These are phyloP conservation scores for Drosophila mojavensis DNA, from an alignment of 1,140 invertebrate genomes.

Conservation along the genomic window DNA sequence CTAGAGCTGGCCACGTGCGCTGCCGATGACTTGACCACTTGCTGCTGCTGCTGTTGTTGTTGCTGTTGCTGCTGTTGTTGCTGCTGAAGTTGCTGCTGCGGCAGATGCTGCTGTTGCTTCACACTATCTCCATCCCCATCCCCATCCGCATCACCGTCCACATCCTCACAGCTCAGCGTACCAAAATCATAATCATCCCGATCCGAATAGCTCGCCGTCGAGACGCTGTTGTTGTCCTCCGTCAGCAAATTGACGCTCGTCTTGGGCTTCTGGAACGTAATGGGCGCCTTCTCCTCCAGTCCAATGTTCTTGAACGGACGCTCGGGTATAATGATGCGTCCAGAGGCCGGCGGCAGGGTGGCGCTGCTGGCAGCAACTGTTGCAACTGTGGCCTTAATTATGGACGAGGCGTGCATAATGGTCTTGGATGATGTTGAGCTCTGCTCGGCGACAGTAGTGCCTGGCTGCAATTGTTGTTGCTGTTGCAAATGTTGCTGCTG, in stretches of 20 bases:
- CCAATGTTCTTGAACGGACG: conserved; percentile 82
- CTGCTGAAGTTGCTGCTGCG: background rate
- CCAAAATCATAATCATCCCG: conserved; percentile 83
- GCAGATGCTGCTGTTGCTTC: background rate
- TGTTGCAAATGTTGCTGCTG: conserved; percentile 2
- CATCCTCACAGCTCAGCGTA: conserved; percentile 78
- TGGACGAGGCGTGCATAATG: conserved; percentile 84
- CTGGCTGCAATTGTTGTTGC: conserved; percentile 7
- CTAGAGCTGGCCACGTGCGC: background rate
- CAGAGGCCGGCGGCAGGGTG: conserved; percentile 47
- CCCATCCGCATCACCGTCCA: conserved; percentile 25
- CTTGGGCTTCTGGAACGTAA: conserved; percentile 80
- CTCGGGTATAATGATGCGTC: conserved; percentile 75
- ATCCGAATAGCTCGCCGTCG: conserved; percentile 80
- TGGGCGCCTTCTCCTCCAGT: conserved; percentile 76
- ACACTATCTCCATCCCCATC: conserved; percentile 18
- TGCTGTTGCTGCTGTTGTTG: conserved; percentile 1
- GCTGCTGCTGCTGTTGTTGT: background rate
- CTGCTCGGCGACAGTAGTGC: conserved; percentile 45
- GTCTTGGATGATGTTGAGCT: conserved; percentile 82
- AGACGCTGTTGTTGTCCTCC: conserved; percentile 80
- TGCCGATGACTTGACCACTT: background rate
- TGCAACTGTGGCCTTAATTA: conserved; percentile 61
- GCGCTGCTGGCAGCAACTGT: conserved; percentile 59
- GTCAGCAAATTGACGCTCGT: conserved; percentile 67